These are phyloP conservation scores for Fopius arisanus DNA, from an alignment of 1,140 invertebrate genomes.

Conservation along the genomic window DNA sequence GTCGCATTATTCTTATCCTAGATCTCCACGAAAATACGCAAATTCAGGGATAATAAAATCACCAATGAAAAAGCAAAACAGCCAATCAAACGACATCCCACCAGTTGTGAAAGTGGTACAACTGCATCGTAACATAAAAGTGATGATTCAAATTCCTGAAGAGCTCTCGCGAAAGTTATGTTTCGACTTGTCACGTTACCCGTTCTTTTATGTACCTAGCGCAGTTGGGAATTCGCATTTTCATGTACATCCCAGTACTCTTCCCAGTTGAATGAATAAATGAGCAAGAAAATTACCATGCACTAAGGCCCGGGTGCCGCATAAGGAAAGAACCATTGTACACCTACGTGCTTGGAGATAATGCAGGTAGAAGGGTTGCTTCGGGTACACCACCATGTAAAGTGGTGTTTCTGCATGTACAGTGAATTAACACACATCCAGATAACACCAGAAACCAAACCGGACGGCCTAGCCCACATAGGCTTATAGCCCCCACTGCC, in stretches of 20 bases:
- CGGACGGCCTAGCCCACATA: conserved; percentile 37
- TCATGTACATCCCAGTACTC: background rate
- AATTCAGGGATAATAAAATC: too few species aligned
- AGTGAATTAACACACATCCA: conserved; percentile 5
- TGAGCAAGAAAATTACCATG: conserved; percentile 30
- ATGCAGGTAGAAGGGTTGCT: conserved; percentile 18
- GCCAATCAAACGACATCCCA: too few species aligned
- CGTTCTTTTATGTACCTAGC: background rate
- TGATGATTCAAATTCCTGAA: too few species aligned
- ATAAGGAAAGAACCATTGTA: conserved; percentile 4
- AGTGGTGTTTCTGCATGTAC: background rate
- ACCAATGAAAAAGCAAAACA: too few species aligned
- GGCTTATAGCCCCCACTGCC: conserved; percentile 45
- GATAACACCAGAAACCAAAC: conserved; percentile 20
- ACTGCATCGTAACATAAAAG: too few species aligned
- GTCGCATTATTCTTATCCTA: too few species aligned
- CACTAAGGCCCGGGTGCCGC: conserved; percentile 17
- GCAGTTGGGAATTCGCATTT: background rate
- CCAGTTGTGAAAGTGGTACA: too few species aligned
- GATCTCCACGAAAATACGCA: too few species aligned
- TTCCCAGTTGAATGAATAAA: conserved; percentile 7
- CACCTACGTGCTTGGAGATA: conserved; percentile 33
- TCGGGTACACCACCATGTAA: background rate
- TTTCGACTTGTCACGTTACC: background rate
- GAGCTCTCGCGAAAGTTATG: background rate